phyloP scores from a whole-genome alignment of 2,797 vertebrate genomes.

The Petrocephalus schoutedeni region DNA sequence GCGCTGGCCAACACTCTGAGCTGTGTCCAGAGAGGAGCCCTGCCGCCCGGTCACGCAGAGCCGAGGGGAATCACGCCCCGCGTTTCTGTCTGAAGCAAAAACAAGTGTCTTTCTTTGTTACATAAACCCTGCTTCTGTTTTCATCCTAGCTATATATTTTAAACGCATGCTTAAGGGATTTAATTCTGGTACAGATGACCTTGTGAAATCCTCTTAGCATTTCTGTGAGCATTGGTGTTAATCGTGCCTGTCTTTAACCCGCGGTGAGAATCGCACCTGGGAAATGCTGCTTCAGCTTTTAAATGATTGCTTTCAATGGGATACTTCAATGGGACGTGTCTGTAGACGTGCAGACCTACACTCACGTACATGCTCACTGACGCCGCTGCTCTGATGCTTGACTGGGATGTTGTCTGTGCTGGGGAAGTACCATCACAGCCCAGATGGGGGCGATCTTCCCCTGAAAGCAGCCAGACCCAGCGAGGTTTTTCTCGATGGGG shows the following conservation, averaged over 20 bases:
- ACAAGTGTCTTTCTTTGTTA: neutral
- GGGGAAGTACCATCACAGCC: constrained; percentile 25
- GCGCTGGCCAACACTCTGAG: neutral
- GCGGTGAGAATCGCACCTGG: neutral
- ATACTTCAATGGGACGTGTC: neutral
- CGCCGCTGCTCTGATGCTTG: neutral
- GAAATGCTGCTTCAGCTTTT: neutral
- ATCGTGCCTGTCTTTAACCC: neutral
- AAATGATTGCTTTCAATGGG: neutral
- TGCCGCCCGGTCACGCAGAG: too few relatives aligned
- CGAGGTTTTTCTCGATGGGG: neutral
- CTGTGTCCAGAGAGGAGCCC: neutral
- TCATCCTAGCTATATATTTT: neutral
- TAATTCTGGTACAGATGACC: neutral
- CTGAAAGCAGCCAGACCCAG: constrained; percentile 44
- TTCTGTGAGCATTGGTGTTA: neutral
- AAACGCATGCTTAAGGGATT: neutral
- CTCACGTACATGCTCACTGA: neutral
- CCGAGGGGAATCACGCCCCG: neutral
- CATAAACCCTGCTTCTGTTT: neutral
- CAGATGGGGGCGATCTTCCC: constrained; percentile 68
- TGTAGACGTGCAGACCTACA: neutral
- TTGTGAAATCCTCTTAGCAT: neutral
- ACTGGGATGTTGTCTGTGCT: neutral
- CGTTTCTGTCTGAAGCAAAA: neutral